Conservation (phyloP, 2,113 vertebrate species). For the Carollia perspicillata region DNA sequence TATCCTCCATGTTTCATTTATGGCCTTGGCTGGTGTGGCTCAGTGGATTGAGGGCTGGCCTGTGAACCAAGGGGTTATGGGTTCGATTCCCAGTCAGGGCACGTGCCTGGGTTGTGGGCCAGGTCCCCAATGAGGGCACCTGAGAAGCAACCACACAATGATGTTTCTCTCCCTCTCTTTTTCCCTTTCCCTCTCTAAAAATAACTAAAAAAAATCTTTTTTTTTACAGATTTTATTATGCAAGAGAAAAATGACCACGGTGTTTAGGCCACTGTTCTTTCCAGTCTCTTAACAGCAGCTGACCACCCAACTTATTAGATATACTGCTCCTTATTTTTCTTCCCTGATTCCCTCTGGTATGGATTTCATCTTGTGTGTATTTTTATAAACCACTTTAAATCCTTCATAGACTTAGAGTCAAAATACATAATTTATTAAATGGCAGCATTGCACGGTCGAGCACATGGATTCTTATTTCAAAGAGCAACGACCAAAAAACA, state of each 20-base stretch:
- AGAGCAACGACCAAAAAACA: conserved; percentile 34
- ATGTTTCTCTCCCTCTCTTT: too few relatives aligned
- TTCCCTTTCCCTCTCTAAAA: too few relatives aligned
- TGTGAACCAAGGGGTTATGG: too few relatives aligned
- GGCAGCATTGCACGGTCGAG: conserved; percentile 13
- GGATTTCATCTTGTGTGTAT: conserved; percentile 29
- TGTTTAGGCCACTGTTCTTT: background rate
- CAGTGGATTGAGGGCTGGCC: too few relatives aligned
- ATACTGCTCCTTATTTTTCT: background rate
- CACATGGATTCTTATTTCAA: conserved; percentile 59
- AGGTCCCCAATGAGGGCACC: too few relatives aligned
- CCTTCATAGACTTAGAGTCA: conserved; percentile 56
- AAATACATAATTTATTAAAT: conserved; percentile 70
- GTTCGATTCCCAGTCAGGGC: too few relatives aligned
- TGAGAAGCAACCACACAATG: too few relatives aligned
- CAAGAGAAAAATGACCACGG: background rate
- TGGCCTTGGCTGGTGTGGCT: too few relatives aligned
- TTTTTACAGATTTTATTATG: too few relatives aligned
- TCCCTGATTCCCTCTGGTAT: background rate
- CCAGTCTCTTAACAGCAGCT: background rate
- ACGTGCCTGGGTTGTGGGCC: too few relatives aligned
- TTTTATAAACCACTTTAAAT: conserved; percentile 60
- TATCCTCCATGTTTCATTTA: background rate
- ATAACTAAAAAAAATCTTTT: too few relatives aligned
- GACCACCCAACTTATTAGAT: background rate